Evolutionary conservation across 2,888 invertebrate species (phyloP), one percentile per base, ranked within the genome.

Genomic region (Atherix ibis): DNA sequence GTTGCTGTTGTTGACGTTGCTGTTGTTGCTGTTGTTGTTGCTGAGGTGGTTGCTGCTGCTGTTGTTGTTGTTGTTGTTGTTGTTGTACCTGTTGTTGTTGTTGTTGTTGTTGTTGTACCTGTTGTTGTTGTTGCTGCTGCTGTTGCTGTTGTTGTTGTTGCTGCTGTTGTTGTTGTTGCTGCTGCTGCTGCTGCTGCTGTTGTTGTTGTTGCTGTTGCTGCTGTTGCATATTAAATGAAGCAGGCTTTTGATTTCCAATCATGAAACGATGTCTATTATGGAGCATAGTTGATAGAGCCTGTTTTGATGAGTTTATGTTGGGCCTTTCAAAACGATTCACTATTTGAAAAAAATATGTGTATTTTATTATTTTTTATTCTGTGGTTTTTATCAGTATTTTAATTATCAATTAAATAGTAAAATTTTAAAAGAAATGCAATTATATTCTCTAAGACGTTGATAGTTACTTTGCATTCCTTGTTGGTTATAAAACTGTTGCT

Each of bases 221-320:
- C 27, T 52, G 54, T 31, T 53, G 54, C 40, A 53, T 49, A 26
- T 50, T 48, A 43, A 49, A 56, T 22, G 32, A 35, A 5, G 39
- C 36, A 3, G 53, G 48, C 41, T 44, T 48, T 39, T 56, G 57
- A 42, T 62, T 66, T 2, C 64, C 58, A 22, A 46, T 43, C 32
- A 46, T 43, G 5, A 45, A 38, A 1, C 84, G 83, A 43, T 80
- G 68, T 4, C 88, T 68, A 48, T 78, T 73, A 1, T 84, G 69
- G 34, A 89, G 62, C 84, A 89, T 83, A 49, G 84, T 77, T 32
- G 82, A 81, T 25, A 89, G 63, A 0, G 88, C 88, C 53, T 83
- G 84, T 50, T 89, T 88, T 4, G 81, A 79, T 45, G 78, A 79
- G 53, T 77, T 77, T 45, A 79, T 40, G 16, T 53, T 54, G 1